Conservation (phyloP, 1,140 invertebrate genomes). For the Probaryconus sp. region DNA sequence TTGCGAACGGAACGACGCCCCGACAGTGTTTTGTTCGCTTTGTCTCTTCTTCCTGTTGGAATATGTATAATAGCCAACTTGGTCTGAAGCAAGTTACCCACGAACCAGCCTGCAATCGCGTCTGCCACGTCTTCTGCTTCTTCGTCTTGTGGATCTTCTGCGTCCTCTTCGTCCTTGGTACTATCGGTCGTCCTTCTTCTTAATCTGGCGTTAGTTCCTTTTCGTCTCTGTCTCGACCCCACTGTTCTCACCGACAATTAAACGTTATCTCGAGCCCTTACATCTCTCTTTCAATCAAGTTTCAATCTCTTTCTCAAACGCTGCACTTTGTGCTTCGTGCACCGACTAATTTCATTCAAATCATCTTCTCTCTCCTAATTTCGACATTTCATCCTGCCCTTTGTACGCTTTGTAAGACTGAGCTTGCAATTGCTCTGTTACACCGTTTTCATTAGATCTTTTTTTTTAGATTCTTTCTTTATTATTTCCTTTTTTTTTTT, state of each 20-base stretch:
- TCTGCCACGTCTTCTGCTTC: conserved; percentile 15
- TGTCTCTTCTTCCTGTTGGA: conserved; percentile 75
- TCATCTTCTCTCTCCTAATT: conserved; percentile 21
- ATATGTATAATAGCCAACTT: conserved; percentile 64
- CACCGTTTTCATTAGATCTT: too few relatives aligned
- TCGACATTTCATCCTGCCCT: conserved; percentile 20
- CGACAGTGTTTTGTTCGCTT: conserved; percentile 76
- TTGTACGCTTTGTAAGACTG: conserved; percentile 11
- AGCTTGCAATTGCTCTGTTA: too few relatives aligned
- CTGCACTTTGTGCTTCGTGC: conserved; percentile 41
- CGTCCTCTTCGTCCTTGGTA: conserved; percentile 16
- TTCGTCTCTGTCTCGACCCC: too few relatives aligned
- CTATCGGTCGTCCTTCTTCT: too few relatives aligned
- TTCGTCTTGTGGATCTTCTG: neutral
- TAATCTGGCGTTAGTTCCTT: too few relatives aligned
- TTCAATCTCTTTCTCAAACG: conserved; percentile 37
- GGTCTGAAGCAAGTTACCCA: conserved; percentile 48
- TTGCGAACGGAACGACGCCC: conserved; percentile 73
- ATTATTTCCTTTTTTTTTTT: too few relatives aligned
- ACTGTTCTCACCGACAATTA: conserved; percentile 41
- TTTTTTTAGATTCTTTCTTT: too few relatives aligned
- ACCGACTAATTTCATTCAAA: conserved; percentile 50
- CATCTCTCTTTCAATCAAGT: conserved; percentile 49
- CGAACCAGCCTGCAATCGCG: conserved; percentile 48
- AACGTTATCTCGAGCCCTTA: conserved; percentile 56